Evolutionary conservation across 2,888 invertebrate genomes (phyloP), one percentile per base, ranked within the genome.

Genomic region (Mythimna impura): DNA sequence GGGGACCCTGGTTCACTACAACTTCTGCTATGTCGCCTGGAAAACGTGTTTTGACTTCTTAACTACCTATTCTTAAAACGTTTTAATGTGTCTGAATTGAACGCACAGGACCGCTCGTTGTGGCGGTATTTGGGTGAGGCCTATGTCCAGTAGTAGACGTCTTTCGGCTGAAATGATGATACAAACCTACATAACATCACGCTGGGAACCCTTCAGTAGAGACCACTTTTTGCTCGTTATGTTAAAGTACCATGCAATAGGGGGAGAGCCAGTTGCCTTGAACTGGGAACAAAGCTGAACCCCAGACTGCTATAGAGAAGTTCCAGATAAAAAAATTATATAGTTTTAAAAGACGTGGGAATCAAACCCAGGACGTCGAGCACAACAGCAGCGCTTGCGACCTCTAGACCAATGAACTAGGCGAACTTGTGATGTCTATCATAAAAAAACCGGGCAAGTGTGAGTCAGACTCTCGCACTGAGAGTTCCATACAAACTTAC

Each of bases 1-100:
- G 89, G 0, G 97, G 97, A 0, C 97, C 97, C 89, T 97, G 97
- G 84, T 97, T 97, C 12, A 97, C 94, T 7, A 97, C 96, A 66
- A 97, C 96, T 92, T 97, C 97, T 8, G 97, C 97, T 81, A 98
- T 90, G 89, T 98, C 97, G 65, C 97, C 97, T 96, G 91, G 83
- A 92, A 90, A 73, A 25, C 9, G 17, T 14, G 52, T 50, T 62
- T 61, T 40, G 8, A 5, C n/a, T n/a, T 58, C 34, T 57, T 1
- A 57, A 57, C 17, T 9, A 17, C 3, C 25, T 55, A 25, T 57
- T 17, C 55, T 25, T 25, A 25, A 55, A 25, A 25, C 2, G 50
- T 20, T 50, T 47, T 50, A 47, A 47, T 17, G 17, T 47, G 1
- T 17, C 17, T 47, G 7, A 47, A 47, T 47, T 47, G 5, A 43